Evolutionary conservation across 1,140 invertebrate genomes (phyloP), one percentile per base, ranked within the genome.

Genomic region (Drosophila arawakana): DNA sequence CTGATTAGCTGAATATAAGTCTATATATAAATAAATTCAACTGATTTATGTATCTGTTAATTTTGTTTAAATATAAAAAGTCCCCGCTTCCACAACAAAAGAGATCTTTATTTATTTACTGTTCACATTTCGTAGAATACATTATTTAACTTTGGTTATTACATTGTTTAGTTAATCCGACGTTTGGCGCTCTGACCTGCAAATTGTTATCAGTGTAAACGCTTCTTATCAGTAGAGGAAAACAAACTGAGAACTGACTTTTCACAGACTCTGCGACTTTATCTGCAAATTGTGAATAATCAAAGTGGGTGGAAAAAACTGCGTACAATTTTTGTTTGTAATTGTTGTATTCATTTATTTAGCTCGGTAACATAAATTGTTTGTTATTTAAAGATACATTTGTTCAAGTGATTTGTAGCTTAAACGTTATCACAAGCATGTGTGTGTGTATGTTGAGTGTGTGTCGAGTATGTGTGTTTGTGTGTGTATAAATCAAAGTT

Each of bases 381-480:
- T 30, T 30, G 25, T 30, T 30, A 71, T 76, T 78, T 88, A 81
- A 73, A 88, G 83, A 83, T 83, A 86, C 67, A 83, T 74, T 88
- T 83, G 76, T 74, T 77, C 65, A 74, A 70, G 76, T 54, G 76
- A 83, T 78, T 30, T 67, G 76, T 66, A 58, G 83, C 80, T 89
- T 86, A 88, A 84, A 80, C 85, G 50, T 75, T 88, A 88, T 88
- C 84, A 88, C 84, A 89, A 89, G 71, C 47, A 55, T 81, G 58
- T 67, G 70, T 70, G 35, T 44, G 58, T 57, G 66, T 63, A 57
- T 43, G 35, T 62, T 18, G 18, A 59, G 60, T 43, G 35, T 62
- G 44, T 73, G 73, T 54, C 37, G 35, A 58, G 44, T 73, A 69
- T 47, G 25, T 65, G 15, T 15, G 15, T 15, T 15, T 62, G 46